phyloP scores from a whole-genome alignment of 2,113 vertebrate genomes.

The Prionailurus bengalensis region DNA sequence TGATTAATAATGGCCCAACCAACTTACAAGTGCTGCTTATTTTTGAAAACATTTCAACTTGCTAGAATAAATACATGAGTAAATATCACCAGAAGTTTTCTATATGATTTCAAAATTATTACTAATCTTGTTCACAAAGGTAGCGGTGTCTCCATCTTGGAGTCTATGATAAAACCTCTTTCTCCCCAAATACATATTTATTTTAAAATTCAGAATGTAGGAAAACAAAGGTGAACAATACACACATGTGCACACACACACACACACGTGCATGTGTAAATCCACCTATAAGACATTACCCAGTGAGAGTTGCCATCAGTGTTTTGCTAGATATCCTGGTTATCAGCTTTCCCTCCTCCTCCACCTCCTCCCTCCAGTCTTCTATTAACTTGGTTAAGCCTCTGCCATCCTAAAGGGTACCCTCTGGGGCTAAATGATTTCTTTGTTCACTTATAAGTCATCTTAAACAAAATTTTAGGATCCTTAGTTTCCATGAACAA shows the following conservation, averaged over 20 bases:
- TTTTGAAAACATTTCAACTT: background rate
- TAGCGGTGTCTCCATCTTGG: background rate
- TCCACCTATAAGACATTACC: background rate
- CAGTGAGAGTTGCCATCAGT: background rate
- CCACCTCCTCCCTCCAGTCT: background rate
- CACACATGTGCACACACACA: background rate
- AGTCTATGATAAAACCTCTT: background rate
- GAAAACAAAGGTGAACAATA: background rate
- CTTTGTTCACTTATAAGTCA: background rate
- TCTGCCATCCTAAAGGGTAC: background rate
- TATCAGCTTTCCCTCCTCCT: background rate
- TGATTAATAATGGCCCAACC: background rate
- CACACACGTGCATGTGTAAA: background rate
- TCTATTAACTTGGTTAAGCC: background rate
- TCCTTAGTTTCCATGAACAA: rapidly evolving
- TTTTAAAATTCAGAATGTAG: background rate
- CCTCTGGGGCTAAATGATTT: background rate
- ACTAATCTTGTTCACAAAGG: background rate
- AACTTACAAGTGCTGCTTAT: background rate
- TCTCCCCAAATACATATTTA: background rate
- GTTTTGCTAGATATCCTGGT: background rate
- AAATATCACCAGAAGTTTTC: background rate
- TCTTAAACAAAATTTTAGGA: background rate
- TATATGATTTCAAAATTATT: background rate
- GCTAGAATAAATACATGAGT: background rate